Evolutionary conservation across 2,888 invertebrate species (phyloP), one percentile per base, ranked within the genome.

Genomic region (Homarus gammarus): DNA sequence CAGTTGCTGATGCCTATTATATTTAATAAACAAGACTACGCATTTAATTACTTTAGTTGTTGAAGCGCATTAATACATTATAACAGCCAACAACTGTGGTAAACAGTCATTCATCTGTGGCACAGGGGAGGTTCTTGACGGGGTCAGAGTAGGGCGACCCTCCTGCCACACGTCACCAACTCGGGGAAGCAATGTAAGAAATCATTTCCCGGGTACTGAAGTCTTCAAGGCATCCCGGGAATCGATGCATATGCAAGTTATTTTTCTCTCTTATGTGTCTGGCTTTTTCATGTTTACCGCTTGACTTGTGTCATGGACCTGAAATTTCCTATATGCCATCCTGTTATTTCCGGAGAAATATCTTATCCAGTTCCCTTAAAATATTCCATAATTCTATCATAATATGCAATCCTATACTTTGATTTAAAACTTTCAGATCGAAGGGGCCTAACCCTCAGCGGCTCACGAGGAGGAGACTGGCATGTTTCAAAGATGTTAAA

Each of bases 351-450:
- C 83, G 31, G 83, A 51, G 22, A 68, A 83, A 70, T 36, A 33
- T 36, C n/a, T 36, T 36, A 51, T 83, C 33, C 49, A 36, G 27
- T 36, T 49, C 36, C 49, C 72, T 51, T 72, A 70, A 31, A 56
- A 70, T 75, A 51, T 78, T 78, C 83, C 68, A 33, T 72, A 72
- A 83, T 83, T 83, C 83, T 36, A 83, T 49, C 83, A 72, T 72
- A 83, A 83, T 83, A 83, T 83, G 83, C 83, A 72, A 72, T 83
- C 72, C 72, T 72, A 83, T 44, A 83, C 83, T 38, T 72, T 70
- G 70, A 36, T 31, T 12, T 33, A 40, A 70, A 49, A 72, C 49
- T 22, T 12, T n/a, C n/a, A 8, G 72, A 15, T 70, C 31, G 18
- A 15, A 44, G 22, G 18, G 36, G 27, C 70, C 2, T 83, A 83